Evolutionary conservation across 92 coral and sea anemone genomes (phyloP).

Genomic region (Heteractis magnifica): DNA sequence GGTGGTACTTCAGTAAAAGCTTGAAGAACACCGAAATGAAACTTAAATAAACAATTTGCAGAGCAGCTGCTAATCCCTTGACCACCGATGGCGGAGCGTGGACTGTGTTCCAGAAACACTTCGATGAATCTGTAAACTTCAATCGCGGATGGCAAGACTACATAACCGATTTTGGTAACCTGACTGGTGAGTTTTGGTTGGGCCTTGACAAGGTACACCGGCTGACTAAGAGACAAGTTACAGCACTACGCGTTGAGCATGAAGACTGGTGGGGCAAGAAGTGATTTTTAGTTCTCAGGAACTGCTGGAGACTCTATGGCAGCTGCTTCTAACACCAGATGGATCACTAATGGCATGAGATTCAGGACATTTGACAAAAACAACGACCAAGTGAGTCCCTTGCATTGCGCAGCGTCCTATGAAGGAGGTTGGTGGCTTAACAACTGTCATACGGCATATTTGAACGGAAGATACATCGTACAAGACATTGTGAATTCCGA

Average conservation of each 20-base stretch:
- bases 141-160: not conserved
- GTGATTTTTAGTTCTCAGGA: not conserved
- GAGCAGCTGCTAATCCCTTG: too few species aligned
- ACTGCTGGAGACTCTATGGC: not conserved
- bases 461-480: too few species aligned
- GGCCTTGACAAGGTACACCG: not conserved
- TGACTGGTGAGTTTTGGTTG: not conserved
- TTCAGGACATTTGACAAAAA: not conserved
- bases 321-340: too few species aligned
- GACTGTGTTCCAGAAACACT: conserved; percentile 42
- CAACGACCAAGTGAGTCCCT: not conserved
- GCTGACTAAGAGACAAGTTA: not conserved
- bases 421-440: not conserved
- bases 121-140: conserved; percentile 8
- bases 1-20: too few species aligned
- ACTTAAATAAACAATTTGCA: too few species aligned
- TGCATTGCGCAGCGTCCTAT: not conserved
- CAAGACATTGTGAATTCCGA: too few species aligned
- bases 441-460: not conserved
- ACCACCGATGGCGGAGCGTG: conserved; percentile 34
- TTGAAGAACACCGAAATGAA: too few species aligned
- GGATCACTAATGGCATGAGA: not conserved
- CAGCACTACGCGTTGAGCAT: not conserved
- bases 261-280: not conserved
- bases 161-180: conserved; percentile 13